Base-by-base conservation (phyloP, 35 echinoderm and acorn worm genomes). In the Stichopus chloronotus region DNA sequence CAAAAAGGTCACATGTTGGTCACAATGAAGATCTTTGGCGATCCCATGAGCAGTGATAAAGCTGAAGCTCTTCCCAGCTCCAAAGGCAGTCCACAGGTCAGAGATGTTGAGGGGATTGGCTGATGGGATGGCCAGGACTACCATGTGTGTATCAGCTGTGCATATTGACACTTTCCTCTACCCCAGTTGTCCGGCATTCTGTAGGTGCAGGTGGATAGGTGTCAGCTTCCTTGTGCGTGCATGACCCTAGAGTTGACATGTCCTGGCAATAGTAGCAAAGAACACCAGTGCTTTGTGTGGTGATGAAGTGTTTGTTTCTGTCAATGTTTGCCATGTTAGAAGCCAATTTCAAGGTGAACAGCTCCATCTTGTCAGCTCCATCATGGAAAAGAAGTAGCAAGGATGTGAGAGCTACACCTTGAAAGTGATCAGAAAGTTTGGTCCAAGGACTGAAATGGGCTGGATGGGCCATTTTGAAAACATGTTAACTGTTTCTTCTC, bases 341-440 rank as follows among this genome's bases (percentile, higher is more conserved):
- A n/a, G 53, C 92, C 95, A 96, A 69, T 96, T 94, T 25, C 21
- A 22, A 19, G 95, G 92, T 55, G 6, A 94, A 77, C 92, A 93
- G 93, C 21, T 92, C 92, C 9, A 84, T 14, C 5, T 21, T 72
- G 5, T 90, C 4, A 24, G 24, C 8, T 5, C 52, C 60, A 9
- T 90, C 87, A 72, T 72, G 54, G 24, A 63, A 87, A 17, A 72
- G 63, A 5, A n/a, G 87, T 76, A 90, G 13, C 59, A 90, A 30
- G n/a, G 60, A 72, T 23, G 55, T 16, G 54, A 82, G 54, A 87
- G 52, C 84, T 9, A 58, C 55, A 59, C 8, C n/a, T n/a, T n/a
- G n/a, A n/a, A n/a, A n/a, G n/a, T n/a, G n/a, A n/a, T n/a, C n/a
- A n/a, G n/a, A n/a, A n/a, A n/a, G n/a, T n/a, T n/a, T n/a, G n/a